Evolutionary conservation across 2,113 vertebrate species (phyloP).

Genomic region (Hyperopisus bebe): DNA sequence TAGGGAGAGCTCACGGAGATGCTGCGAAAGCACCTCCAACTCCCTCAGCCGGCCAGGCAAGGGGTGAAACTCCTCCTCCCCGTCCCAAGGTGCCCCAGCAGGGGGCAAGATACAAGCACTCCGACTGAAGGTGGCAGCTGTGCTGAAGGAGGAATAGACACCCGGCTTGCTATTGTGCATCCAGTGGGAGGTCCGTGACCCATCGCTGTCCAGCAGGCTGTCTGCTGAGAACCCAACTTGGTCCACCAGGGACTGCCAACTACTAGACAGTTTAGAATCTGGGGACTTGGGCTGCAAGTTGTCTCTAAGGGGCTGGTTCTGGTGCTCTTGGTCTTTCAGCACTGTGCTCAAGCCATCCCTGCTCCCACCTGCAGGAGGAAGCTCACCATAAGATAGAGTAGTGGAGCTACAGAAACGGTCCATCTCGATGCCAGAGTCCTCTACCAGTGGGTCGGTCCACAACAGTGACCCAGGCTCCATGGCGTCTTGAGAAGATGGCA

Average conservation of each 20-base stretch:
- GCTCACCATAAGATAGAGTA: conserved; percentile 39
- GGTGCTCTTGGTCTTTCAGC: conserved; percentile 35
- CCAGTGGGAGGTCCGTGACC: not conserved
- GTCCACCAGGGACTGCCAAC: conserved; percentile 26
- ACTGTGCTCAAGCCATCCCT: not conserved
- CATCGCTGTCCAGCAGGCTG: conserved; percentile 9
- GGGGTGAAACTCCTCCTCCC: conserved; percentile 75
- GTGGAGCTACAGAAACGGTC: conserved; percentile 68
- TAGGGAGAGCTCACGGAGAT: conserved; percentile 58
- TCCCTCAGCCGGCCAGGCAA: conserved; percentile 72
- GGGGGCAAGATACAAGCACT: conserved; percentile 46
- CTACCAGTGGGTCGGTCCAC: conserved; percentile 50
- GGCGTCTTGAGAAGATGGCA: conserved; percentile 37
- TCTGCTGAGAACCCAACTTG: conserved; percentile 37
- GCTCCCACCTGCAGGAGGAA: conserved; percentile 8
- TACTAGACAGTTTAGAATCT: conserved; percentile 36
- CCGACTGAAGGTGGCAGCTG: conserved; percentile 41
- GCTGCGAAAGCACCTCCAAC: conserved; percentile 65
- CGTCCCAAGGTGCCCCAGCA: conserved; percentile 43
- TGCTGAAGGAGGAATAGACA: conserved; percentile 18
- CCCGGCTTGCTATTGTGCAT: conserved; percentile 16
- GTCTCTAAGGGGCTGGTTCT: conserved; percentile 32
- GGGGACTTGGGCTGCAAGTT: conserved; percentile 30
- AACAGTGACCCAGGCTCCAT: conserved; percentile 20
- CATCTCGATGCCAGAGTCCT: conserved; percentile 81